phyloP scores from a whole-genome alignment of 1,140 invertebrate genomes.

The Bombyx mandarina region DNA sequence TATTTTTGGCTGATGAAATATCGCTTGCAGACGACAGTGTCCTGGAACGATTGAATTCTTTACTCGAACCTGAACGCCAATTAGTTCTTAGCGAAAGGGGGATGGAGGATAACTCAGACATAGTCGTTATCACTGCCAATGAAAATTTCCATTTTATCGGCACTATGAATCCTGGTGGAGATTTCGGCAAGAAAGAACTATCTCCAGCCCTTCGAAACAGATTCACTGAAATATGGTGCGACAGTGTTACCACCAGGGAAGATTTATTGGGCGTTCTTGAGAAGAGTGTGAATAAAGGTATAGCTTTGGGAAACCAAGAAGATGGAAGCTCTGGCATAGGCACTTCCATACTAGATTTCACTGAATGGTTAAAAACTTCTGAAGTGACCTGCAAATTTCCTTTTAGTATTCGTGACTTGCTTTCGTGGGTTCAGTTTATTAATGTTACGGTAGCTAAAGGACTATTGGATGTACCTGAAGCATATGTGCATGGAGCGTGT shows the following conservation, averaged over 20 bases:
- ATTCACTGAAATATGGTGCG: slow-evolving; percentile 99
- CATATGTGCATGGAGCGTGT: slow-evolving; percentile 90
- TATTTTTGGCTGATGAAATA: slow-evolving; percentile 98
- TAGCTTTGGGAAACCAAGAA: slow-evolving; percentile 71
- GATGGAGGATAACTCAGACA: slow-evolving; percentile 71
- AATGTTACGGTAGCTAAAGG: slow-evolving; percentile 74
- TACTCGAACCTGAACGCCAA: slow-evolving; percentile 94
- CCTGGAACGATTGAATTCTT: slow-evolving; percentile 95
- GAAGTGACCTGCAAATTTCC: slow-evolving; percentile 84
- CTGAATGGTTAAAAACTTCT: slow-evolving; percentile 81
- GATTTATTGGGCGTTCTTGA: slow-evolving; percentile 87
- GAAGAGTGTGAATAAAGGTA: slow-evolving; percentile 78
- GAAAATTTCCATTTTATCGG: slow-evolving; percentile 92
- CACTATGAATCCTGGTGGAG: slow-evolving; percentile 99
- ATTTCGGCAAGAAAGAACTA: slow-evolving; percentile 99
- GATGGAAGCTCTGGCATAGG: slow-evolving; percentile 75
- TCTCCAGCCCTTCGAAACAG: slow-evolving; percentile 97
- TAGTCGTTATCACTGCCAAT: slow-evolving; percentile 78
- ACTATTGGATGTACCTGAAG: slow-evolving; percentile 71
- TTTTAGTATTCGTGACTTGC: slow-evolving; percentile 93
- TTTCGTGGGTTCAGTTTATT: slow-evolving; percentile 95
- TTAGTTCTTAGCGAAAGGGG: slow-evolving; percentile 93
- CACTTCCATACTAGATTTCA: slow-evolving; percentile 82
- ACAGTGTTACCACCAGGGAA: slow-evolving; percentile 74
- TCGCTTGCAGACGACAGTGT: slow-evolving; percentile 99